These are phyloP conservation scores for Salminus brasiliensis DNA, from an alignment of 2,113 vertebrate species.

Conservation along the genomic window DNA sequence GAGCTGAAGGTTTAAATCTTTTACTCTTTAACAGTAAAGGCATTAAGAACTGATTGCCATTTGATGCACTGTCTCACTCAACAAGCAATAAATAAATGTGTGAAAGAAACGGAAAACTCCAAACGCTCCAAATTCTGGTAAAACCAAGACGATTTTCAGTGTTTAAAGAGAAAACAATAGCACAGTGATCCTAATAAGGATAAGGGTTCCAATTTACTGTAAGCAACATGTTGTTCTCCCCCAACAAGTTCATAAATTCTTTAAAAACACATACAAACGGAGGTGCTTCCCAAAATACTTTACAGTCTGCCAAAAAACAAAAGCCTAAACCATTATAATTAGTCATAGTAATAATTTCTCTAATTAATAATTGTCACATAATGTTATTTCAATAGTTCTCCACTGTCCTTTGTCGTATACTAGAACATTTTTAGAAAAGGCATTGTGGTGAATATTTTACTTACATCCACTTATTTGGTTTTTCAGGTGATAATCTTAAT, in stretches of 20 bases:
- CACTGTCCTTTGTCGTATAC: conserved; percentile 57
- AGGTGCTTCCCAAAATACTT: conserved; percentile 50
- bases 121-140: too few species aligned
- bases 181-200: conserved; percentile 1
- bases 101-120: conserved; percentile 14
- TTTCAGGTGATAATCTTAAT: conserved; percentile 79
- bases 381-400: conserved; percentile 49
- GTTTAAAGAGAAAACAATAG: not conserved
- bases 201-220: conserved; percentile 2
- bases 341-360: conserved; percentile 56
- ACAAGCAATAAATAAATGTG: too few species aligned
- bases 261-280: conserved; percentile 47
- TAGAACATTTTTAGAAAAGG: conserved; percentile 86
- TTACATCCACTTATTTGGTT: conserved; percentile 86
- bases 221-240: not conserved
- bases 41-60: conserved; percentile 3
- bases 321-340: conserved; percentile 57
- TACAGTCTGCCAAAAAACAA: conserved; percentile 25
- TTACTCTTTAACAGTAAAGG: conserved; percentile 29
- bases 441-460: conserved; percentile 91
- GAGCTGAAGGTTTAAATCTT: conserved; percentile 18
- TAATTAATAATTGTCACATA: conserved; percentile 59
- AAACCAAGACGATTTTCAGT: not conserved
- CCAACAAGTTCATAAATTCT: conserved; percentile 43
- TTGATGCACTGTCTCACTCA: not conserved